Evolutionary conservation across 2,113 vertebrate genomes (phyloP), one percentile per base, ranked within the genome.

Genomic region (Phainopepla nitens): DNA sequence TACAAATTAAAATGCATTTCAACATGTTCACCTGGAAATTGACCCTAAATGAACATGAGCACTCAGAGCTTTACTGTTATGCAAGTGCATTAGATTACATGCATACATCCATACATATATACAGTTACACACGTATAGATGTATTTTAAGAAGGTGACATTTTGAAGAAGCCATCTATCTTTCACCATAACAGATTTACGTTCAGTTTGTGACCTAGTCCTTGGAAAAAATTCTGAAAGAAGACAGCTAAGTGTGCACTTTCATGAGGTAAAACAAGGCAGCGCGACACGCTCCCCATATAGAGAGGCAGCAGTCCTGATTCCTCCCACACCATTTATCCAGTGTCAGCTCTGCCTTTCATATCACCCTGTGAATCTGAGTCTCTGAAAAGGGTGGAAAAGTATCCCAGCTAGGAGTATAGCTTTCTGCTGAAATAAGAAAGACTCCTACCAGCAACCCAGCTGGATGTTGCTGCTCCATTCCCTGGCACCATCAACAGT

Each of bases 131-230:
- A 94, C 2, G 20, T 96, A 95, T 93, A 95, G 88, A 93, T 86
- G 85, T 95, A 94, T 96, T 96, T 96, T 94, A 95, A 92, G 96
- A 93, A 57, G 82, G 53, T 97, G 96, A 97, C 96, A 96, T 97
- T 97, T 96, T 87, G 77, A 94, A 97, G 81, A 87, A 91, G 96
- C 94, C 93, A 96, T 97, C 28, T 82, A 87, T 92, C 96, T 96
- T 81, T 95, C 96, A 96, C 49, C 86, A 0, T 87, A 95, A 92
- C 54, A 97, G 95, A 96, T 96, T 95, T 97, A 97, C 44, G 56
- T 94, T 84, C 94, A 36, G 88, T 86, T 95, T 96, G 95, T 70
- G 60, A 56, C 86, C 76, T 24, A 31, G 69, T 81, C 94, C 94
- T 87, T 75, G 93, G 91, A 96, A 97, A 92, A 94, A 95, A 81